Percentiles rank a stretch among this genome's conserved stretches.
Conservation (phyloP, 2,797 vertebrate genomes). For the Falco berigora region DNA sequence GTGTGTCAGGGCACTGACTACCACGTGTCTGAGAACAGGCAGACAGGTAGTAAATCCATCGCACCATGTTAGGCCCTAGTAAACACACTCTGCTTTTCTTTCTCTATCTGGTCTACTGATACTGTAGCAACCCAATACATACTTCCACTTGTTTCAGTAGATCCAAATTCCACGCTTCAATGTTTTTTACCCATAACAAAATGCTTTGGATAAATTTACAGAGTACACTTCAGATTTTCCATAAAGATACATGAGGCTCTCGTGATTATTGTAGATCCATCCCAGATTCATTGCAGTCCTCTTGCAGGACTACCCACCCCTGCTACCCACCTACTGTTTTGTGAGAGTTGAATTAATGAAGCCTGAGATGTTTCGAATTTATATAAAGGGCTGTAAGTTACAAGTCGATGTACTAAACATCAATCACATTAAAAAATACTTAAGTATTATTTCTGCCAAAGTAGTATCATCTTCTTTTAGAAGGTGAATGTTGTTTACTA, state of each 20-base stretch:
- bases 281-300: background rate
- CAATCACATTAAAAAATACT: background rate
- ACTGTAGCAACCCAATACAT: rapidly evolving
- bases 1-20: background rate
- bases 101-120: background rate
- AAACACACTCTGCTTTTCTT: background rate
- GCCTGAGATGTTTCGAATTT: background rate
- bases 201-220: background rate
- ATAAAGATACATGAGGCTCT: background rate
- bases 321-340: background rate
- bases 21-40: background rate
- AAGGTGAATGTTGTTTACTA: background rate
- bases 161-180: background rate
- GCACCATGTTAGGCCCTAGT: background rate
- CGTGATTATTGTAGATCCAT: background rate
- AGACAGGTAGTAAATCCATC: background rate
- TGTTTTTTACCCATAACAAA: background rate
- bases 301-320: background rate
- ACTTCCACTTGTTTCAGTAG: background rate
- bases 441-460: background rate
- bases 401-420: background rate
- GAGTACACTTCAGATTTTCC: background rate
- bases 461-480: background rate
- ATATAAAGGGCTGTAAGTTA: background rate
- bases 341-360: background rate